phyloP scores from a whole-genome alignment of 2,113 vertebrate genomes.

The Seriola rivoliana region DNA sequence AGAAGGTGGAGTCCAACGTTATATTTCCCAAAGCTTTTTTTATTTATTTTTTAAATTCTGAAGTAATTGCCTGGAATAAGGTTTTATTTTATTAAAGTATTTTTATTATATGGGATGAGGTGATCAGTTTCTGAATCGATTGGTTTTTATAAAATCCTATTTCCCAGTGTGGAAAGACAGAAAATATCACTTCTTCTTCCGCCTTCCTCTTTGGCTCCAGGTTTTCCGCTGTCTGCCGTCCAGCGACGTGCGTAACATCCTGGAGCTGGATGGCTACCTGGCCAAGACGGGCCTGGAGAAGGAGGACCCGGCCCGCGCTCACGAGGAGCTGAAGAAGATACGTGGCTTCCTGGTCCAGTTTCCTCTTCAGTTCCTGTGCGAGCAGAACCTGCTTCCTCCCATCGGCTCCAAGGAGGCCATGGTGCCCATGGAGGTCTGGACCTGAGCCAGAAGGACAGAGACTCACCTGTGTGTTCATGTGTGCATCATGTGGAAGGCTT shows the following conservation, averaged over 20 bases:
- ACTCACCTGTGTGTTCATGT: neutral
- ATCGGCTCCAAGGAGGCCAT: slow-evolving; percentile 96
- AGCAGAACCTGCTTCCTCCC: slow-evolving; percentile 92
- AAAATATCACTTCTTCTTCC: too few species aligned
- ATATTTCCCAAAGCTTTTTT: too few species aligned
- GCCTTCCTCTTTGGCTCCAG: slow-evolving; percentile 71
- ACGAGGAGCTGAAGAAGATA: slow-evolving; percentile 94
- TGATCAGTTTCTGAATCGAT: too few species aligned
- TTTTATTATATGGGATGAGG: too few species aligned
- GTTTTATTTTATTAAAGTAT: too few species aligned
- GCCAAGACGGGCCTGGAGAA: slow-evolving; percentile 86
- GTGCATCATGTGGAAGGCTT: neutral
- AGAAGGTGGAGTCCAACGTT: slow-evolving; percentile 82
- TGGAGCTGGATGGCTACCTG: slow-evolving; percentile 90
- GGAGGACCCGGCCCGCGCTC: slow-evolving; percentile 89
- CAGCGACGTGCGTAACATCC: slow-evolving; percentile 91
- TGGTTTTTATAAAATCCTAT: too few species aligned
- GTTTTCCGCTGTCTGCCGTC: slow-evolving; percentile 96
- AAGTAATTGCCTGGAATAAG: too few species aligned
- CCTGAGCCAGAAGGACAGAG: slow-evolving; percentile 79
- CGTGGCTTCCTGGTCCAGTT: slow-evolving; percentile 96
- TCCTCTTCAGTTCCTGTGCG: slow-evolving; percentile 92
- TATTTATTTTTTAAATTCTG: too few species aligned
- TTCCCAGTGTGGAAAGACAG: too few species aligned
- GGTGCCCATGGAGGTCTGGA: slow-evolving; percentile 97